These are phyloP conservation scores for Pristionchus arcanus DNA, from an alignment of 2,888 invertebrate species.

Conservation along the genomic window DNA sequence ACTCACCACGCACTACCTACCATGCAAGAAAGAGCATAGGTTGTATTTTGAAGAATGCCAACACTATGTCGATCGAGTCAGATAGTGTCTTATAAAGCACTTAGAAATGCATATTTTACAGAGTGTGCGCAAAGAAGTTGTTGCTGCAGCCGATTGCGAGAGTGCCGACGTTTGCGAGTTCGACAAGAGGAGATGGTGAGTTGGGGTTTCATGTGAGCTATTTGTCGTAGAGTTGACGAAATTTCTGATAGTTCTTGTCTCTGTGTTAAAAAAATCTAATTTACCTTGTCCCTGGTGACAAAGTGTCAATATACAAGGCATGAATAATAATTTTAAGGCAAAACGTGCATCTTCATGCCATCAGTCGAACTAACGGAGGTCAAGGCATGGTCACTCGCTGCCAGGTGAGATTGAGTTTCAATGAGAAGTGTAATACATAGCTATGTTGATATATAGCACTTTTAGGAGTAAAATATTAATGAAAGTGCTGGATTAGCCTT, in stretches of 20 bases:
- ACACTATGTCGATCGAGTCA: no score
- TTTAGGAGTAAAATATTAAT: no score
- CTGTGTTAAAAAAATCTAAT: neutral
- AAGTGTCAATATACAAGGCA: neutral
- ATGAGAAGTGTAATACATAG: no score
- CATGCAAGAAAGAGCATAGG: no score
- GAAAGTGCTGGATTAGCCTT: no score
- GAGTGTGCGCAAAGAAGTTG: constrained; percentile 52
- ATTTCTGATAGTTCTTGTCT: neutral
- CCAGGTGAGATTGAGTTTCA: neutral
- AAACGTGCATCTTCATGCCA: constrained; percentile 76
- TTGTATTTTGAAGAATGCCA: no score
- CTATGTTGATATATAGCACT: no score
- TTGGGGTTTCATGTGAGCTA: neutral
- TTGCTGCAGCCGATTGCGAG: constrained; percentile 21
- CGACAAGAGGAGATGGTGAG: constrained; percentile 47
- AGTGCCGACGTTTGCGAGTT: constrained; percentile 53
- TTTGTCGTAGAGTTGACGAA: neutral
- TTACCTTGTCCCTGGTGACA: no score
- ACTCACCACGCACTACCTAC: no score
- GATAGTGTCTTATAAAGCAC: no score
- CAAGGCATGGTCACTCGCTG: constrained; percentile 4
- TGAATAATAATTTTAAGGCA: constrained; percentile 63
- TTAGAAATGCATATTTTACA: no score
- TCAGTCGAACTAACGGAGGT: constrained; percentile 48